phyloP scores from a whole-genome alignment of 2,113 vertebrate genomes.

The Pseudonaja textilis region DNA sequence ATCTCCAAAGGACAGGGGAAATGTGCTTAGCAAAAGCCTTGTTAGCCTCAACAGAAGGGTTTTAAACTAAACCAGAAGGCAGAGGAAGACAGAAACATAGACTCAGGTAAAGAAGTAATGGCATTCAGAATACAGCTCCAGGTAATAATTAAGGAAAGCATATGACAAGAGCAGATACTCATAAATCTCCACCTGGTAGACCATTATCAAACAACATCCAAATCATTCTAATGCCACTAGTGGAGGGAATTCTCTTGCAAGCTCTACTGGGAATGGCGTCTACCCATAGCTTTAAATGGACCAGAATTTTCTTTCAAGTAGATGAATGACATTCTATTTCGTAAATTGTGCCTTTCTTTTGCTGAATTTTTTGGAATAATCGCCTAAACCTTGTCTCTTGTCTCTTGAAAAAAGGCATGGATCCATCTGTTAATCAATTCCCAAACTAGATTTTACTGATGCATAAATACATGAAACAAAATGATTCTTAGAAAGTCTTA shows the following conservation, averaged over 20 bases:
- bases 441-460: conserved; percentile 39
- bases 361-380: background rate
- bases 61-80: background rate
- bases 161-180: background rate
- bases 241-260: background rate
- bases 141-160: background rate
- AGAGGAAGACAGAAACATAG: background rate
- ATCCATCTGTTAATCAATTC: conserved; percentile 2
- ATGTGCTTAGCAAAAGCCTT: background rate
- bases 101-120: background rate
- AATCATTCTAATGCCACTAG: background rate
- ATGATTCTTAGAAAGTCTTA: conserved; percentile 3
- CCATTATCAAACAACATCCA: background rate
- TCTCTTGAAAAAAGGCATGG: conserved; percentile 2
- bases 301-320: conserved; percentile 5
- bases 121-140: background rate
- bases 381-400: background rate
- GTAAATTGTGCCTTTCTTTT: background rate
- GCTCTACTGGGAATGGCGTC: background rate
- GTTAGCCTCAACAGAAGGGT: background rate
- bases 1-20: background rate
- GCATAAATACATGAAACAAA: conserved; percentile 25
- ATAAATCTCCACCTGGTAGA: background rate
- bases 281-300: background rate
- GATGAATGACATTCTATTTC: background rate